phyloP scores from a whole-genome alignment of 2,113 vertebrate genomes.

The Mystacornis crossleyi region DNA sequence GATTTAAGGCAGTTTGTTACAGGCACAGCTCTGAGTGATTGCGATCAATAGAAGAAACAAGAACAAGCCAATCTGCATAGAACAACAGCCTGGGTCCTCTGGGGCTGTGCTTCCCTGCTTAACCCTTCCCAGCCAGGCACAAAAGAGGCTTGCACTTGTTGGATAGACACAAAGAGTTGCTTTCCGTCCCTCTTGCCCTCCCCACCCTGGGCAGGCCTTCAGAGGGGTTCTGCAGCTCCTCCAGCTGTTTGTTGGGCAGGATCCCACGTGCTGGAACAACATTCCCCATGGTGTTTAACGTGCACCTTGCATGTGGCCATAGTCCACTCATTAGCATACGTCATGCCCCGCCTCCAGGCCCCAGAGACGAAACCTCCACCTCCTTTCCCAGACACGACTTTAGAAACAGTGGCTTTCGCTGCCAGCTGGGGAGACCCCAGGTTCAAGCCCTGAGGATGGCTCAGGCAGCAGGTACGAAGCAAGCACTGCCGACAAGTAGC shows the following conservation, averaged over 20 bases:
- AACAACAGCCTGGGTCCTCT: neutral
- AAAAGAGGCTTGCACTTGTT: neutral
- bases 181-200: neutral
- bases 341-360: neutral
- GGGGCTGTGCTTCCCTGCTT: neutral
- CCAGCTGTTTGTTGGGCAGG: neutral
- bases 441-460: neutral
- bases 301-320: neutral
- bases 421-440: neutral
- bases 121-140: slow-evolving; percentile 24
- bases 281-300: neutral
- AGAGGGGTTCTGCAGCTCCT: neutral
- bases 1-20: slow-evolving; percentile 72
- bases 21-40: slow-evolving; percentile 60
- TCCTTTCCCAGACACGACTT: neutral
- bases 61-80: slow-evolving; percentile 54
- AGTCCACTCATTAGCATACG: neutral
- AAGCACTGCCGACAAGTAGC: neutral
- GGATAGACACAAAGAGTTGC: neutral
- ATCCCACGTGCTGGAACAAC: neutral
- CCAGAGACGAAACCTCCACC: neutral
- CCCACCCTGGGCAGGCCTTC: neutral
- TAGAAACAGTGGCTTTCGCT: neutral
- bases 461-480: neutral
- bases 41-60: slow-evolving; percentile 64